These are phyloP conservation scores for Oeneis ivallda DNA, from an alignment of 2,888 invertebrate species.

Conservation along the genomic window DNA sequence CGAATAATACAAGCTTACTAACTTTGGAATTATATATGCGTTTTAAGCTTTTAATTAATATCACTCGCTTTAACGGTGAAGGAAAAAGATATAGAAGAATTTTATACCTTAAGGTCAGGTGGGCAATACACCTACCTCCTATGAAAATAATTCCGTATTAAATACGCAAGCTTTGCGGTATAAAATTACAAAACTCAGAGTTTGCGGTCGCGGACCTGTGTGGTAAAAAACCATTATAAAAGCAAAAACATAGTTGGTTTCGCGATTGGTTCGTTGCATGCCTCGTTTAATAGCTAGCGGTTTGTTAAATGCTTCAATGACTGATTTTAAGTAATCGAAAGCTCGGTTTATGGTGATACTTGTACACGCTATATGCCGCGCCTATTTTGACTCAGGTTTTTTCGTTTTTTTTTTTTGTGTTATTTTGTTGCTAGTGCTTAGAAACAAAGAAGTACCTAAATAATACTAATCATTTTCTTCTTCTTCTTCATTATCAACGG, in stretches of 20 bases:
- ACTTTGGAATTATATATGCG: too few species aligned
- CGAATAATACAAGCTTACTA: too few species aligned
- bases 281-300: slow-evolving; percentile 34
- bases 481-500: too few species aligned
- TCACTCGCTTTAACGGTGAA: too few species aligned
- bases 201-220: slow-evolving; percentile 22
- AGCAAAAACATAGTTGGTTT: slow-evolving; percentile 29
- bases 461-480: too few species aligned
- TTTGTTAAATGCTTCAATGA: slow-evolving; percentile 36
- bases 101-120: too few species aligned
- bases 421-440: neutral
- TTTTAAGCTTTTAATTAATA: too few species aligned
- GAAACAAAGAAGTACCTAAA: too few species aligned
- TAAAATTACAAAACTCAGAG: slow-evolving; percentile 15
- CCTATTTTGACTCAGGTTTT: slow-evolving; percentile 16
- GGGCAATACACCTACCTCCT: too few species aligned
- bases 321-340: slow-evolving; percentile 34
- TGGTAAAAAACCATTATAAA: slow-evolving; percentile 26
- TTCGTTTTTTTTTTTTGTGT: slow-evolving; percentile 5
- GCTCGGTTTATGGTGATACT: slow-evolving; percentile 27
- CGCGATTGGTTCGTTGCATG: slow-evolving; percentile 34
- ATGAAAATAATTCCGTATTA: neutral
- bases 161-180: neutral
- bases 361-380: slow-evolving; percentile 24
- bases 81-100: too few species aligned